Conservation (phyloP, 2,888 invertebrate genomes). For the Unio pictorum region DNA sequence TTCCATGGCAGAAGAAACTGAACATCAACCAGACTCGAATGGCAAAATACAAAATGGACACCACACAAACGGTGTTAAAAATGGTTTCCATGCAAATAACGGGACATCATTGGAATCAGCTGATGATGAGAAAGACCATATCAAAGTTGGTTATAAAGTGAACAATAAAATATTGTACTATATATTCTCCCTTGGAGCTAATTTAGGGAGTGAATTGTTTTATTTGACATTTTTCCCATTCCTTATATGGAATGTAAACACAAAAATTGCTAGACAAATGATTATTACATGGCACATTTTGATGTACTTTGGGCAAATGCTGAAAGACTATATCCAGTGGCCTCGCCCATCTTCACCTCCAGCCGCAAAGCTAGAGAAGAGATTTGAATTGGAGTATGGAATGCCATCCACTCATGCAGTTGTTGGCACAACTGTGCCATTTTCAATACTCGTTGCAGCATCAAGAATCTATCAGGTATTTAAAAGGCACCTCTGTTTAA, state of each 20-base stretch:
- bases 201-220: slow-evolving; percentile 91
- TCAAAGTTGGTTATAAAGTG: slow-evolving; percentile 38
- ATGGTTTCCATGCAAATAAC: slow-evolving; percentile 7
- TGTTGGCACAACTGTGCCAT: slow-evolving; percentile 90
- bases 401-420: slow-evolving; percentile 97
- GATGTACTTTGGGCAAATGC: slow-evolving; percentile 78
- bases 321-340: slow-evolving; percentile 86
- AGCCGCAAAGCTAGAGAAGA: slow-evolving; percentile 85
- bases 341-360: slow-evolving; percentile 88
- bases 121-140: slow-evolving; percentile 4
- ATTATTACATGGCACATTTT: slow-evolving; percentile 66
- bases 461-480: slow-evolving; percentile 54
- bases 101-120: background rate
- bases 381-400: slow-evolving; percentile 93
- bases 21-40: slow-evolving; percentile 1
- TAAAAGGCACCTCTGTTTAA: background rate
- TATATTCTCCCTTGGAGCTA: slow-evolving; percentile 87
- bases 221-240: slow-evolving; percentile 93
- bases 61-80: slow-evolving; percentile 15
- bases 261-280: slow-evolving; percentile 86
- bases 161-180: slow-evolving; percentile 81
- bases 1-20: background rate
- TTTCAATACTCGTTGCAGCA: slow-evolving; percentile 81
- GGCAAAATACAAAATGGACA: slow-evolving; percentile 1
- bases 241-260: slow-evolving; percentile 95